These are phyloP conservation scores for Drosophila parthenogenetica DNA, from an alignment of 2,888 invertebrate species.

Conservation along the genomic window DNA sequence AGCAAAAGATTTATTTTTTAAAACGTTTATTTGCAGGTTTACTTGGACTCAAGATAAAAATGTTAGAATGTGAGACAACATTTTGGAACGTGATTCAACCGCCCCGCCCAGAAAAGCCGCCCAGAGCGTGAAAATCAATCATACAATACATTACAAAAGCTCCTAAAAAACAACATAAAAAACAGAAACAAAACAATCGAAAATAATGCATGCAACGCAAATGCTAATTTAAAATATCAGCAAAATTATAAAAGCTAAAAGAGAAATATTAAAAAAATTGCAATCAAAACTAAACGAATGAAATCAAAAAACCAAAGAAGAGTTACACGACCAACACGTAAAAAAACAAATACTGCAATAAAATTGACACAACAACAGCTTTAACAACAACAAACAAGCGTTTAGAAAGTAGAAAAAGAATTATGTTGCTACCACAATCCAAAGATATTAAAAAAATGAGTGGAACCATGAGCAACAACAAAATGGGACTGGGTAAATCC, in stretches of 20 bases:
- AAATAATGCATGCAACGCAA: conserved; percentile 32
- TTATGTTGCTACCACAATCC: conserved; percentile 35
- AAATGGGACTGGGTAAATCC: conserved; percentile 86
- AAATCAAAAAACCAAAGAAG: conserved; percentile 63
- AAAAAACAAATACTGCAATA: conserved; percentile 46
- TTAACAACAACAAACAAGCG: conserved; percentile 8
- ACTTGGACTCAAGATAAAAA: too few relatives aligned
- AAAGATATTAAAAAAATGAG: conserved; percentile 34
- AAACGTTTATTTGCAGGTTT: too few relatives aligned
- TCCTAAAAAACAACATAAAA: not conserved
- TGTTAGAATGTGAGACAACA: not conserved
- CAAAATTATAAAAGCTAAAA: conserved; percentile 10
- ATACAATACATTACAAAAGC: conserved; percentile 1
- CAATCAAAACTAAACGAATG: conserved; percentile 66
- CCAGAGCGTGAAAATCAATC: conserved; percentile 47
- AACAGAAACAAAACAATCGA: conserved; percentile 10
- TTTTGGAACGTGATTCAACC: conserved; percentile 5
- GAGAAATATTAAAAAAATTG: conserved; percentile 22
- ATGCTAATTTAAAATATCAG: conserved; percentile 12
- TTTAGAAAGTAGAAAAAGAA: conserved; percentile 3
- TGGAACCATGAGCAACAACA: conserved; percentile 52
- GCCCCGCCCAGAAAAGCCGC: conserved; percentile 32
- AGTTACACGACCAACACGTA: conserved; percentile 64
- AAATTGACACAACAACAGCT: conserved; percentile 12
- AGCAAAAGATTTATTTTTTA: not conserved